Evolutionary conservation across 1,140 invertebrate genomes (phyloP).

Genomic region (Maconellicoccus hirsutus): DNA sequence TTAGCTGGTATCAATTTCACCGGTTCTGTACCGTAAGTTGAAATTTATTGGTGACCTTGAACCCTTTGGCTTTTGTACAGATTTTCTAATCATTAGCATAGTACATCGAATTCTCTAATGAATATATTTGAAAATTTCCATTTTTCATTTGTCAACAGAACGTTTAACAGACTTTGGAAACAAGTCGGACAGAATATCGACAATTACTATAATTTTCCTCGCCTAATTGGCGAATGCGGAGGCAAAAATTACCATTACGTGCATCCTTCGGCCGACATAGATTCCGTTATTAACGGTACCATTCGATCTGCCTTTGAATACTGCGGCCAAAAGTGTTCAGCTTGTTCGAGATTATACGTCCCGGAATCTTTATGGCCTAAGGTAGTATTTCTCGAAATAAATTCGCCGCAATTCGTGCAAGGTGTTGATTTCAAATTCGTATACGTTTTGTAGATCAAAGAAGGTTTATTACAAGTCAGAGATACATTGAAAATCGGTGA

Average conservation of each 20-base stretch:
- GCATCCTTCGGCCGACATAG: conserved; percentile 77
- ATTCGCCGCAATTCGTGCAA: no score
- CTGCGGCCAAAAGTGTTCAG: conserved; percentile 97
- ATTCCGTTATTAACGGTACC: conserved; percentile 69
- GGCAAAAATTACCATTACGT: conserved; percentile 99
- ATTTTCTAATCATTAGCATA: no score
- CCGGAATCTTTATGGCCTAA: conserved; percentile 81
- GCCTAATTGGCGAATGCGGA: conserved; percentile 91
- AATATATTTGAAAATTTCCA: no score
- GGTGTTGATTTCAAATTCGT: conserved; percentile 17
- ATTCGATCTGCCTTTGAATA: conserved; percentile 90
- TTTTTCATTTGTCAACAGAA: no score
- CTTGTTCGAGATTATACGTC: conserved; percentile 91
- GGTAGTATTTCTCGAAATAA: conserved; percentile 36
- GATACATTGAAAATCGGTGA: conserved; percentile 73
- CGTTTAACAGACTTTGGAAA: conserved; percentile 86
- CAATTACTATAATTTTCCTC: conserved; percentile 80
- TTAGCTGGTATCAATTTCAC: conserved; percentile 96
- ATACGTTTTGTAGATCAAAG: conserved; percentile 46
- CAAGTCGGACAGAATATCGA: conserved; percentile 83
- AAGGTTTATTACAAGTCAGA: conserved; percentile 52
- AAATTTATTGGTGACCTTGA: no score
- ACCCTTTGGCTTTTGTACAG: no score
- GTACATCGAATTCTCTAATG: no score
- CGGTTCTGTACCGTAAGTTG: conserved; percentile 76